A percentile compares a stretch with the other conserved stretches of the same genome.
Evolutionary conservation across 2,113 vertebrate genomes (phyloP).

Genomic region (Gymnorhina tibicen): DNA sequence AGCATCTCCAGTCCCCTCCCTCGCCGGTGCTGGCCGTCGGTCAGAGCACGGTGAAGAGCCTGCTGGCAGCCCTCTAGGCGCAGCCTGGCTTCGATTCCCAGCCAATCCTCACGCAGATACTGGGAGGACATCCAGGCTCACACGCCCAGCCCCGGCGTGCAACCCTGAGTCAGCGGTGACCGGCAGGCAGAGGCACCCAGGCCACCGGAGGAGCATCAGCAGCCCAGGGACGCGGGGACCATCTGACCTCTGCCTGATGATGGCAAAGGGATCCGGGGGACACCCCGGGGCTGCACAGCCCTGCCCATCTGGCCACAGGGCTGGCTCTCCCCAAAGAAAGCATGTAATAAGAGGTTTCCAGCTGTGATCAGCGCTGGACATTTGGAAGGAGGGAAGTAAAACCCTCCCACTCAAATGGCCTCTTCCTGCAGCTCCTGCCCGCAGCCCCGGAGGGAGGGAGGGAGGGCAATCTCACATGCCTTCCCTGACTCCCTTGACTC

Average conservation of each 20-base stretch:
- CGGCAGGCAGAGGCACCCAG: not conserved
- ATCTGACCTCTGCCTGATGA: not conserved
- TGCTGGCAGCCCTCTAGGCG: not conserved
- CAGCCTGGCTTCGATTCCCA: not conserved
- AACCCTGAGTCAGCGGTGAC: constrained; percentile 10
- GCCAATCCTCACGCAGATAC: not conserved
- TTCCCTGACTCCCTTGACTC: constrained; percentile 15
- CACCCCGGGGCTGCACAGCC: fast-evolving
- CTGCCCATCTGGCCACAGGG: not conserved
- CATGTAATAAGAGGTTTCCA: not conserved
- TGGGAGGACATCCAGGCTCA: not conserved
- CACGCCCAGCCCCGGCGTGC: not conserved
- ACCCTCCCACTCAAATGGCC: not conserved
- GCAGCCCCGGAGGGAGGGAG: not conserved
- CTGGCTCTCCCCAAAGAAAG: not conserved
- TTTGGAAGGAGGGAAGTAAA: not conserved
- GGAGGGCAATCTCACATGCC: not conserved
- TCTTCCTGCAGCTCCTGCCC: not conserved
- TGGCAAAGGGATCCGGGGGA: fast-evolving
- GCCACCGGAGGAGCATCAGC: not conserved
- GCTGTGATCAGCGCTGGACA: not conserved
- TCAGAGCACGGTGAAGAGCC: not conserved
- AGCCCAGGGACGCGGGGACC: fast-evolving
- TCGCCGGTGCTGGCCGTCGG: fast-evolving
- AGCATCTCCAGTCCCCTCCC: not conserved